These are phyloP conservation scores for Argyra leucocephala DNA, from an alignment of 2,888 invertebrate genomes.

Conservation along the genomic window DNA sequence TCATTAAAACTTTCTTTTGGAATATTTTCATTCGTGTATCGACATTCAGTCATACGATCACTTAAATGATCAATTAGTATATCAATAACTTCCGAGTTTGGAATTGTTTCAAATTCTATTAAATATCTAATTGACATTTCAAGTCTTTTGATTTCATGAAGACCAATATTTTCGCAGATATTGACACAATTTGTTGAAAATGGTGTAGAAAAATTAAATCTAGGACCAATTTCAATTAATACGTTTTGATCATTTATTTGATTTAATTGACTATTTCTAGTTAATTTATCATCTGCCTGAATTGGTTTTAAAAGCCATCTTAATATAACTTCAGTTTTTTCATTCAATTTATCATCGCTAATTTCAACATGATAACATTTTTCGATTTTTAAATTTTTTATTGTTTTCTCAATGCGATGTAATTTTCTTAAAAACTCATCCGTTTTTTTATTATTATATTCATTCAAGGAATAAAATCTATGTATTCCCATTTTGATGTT, in stretches of 20 bases:
- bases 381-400: conserved; percentile 57
- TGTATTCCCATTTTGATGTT: not conserved
- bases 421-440: not conserved
- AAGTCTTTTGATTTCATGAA: conserved; percentile 64
- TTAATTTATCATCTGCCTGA: conserved; percentile 52
- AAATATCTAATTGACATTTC: conserved; percentile 75
- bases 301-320: conserved; percentile 72
- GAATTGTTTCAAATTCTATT: conserved; percentile 43
- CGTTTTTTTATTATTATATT: not conserved
- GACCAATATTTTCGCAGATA: conserved; percentile 77
- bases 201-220: conserved; percentile 90
- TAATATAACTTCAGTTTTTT: conserved; percentile 54
- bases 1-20: conserved; percentile 60
- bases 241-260: conserved; percentile 37
- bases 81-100: conserved; percentile 34
- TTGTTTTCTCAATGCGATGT: conserved; percentile 18
- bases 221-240: conserved; percentile 82
- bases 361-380: conserved; percentile 71
- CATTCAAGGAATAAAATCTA: not conserved
- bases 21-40: conserved; percentile 58
- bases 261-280: conserved; percentile 30
- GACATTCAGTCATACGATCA: conserved; percentile 90
- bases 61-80: conserved; percentile 57
- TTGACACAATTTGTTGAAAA: conserved; percentile 94
- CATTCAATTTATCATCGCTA: conserved; percentile 40